Evolutionary conservation across 2,113 vertebrate genomes (phyloP), one percentile per base, ranked within the genome.

Genomic region (Strix aluco): DNA sequence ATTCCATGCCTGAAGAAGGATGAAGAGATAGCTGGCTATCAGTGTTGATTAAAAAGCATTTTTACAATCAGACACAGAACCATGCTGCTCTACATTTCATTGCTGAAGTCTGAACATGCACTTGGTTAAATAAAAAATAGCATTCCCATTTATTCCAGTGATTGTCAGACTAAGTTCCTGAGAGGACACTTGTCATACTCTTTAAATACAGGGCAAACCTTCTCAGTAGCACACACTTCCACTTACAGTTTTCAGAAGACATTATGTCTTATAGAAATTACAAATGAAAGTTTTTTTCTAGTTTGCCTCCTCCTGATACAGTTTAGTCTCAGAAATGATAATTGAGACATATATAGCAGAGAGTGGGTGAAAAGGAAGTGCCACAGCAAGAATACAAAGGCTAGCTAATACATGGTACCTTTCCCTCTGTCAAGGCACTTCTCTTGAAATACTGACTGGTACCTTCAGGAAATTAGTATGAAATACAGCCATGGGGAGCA

Each of bases 381-480:
- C 23, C 44, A 66, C 9, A 92, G 90, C 57, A 95, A 87, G 81
- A 93, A 94, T 88, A 94, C 80, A 92, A 92, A 96, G 69, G 77
- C 14, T 17, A 69, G 83, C 67, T 81, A 40, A 95, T 71, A 72
- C 26, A 82, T 72, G 42, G 36, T 86, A 86, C 32, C 51, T 79
- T 71, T 94, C 71, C 81, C 73, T 72, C 54, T 78, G 34, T 67
- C 80, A 95, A 86, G 65, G 7, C 26, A 74, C 32, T 47, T 81
- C 61, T 80, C 10, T 8, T 85, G 59, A 97, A 97, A 95, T 51
- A 91, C 75, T 80, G 90, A 72, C 46, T 70, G 80, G 34, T 47
- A 62, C 54, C 44, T 77, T 46, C 81, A 84, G 49, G 81, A 93
- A 96, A 92, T 63, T 16, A 84, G 9, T n/a, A n/a, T 92, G 84